phyloP scores from a whole-genome alignment of 1,140 invertebrate species.

The Microplitis mediator region DNA sequence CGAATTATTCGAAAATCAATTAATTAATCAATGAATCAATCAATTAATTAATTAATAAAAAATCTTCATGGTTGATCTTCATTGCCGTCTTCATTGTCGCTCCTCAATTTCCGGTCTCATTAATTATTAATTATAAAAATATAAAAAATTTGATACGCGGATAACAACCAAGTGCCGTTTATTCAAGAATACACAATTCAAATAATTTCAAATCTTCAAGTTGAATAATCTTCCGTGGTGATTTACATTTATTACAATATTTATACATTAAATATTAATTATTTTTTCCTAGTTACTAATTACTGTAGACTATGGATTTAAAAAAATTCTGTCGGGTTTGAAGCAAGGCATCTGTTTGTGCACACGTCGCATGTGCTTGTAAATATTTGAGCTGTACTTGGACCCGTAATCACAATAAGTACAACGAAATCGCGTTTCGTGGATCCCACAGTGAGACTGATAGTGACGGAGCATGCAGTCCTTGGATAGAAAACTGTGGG shows the following conservation, averaged over 20 bases:
- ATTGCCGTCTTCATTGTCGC: not conserved
- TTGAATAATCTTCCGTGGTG: not conserved
- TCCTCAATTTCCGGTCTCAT: not conserved
- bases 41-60: not conserved
- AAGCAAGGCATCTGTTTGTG: slow-evolving; percentile 46
- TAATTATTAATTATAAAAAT: too few species aligned
- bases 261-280: not conserved
- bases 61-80: slow-evolving; percentile 15
- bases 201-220: not conserved
- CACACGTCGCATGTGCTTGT: slow-evolving; percentile 48
- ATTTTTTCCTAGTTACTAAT: not conserved
- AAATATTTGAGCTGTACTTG: slow-evolving; percentile 56
- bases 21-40: not conserved
- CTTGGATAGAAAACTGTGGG: slow-evolving; percentile 34
- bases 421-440: slow-evolving; percentile 58
- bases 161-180: too few species aligned
- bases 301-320: not conserved
- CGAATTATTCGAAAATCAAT: too few species aligned
- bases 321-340: slow-evolving; percentile 37
- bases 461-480: slow-evolving; percentile 36
- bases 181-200: not conserved
- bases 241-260: not conserved
- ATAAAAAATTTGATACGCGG: too few species aligned
- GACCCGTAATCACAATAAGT: slow-evolving; percentile 58
- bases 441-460: slow-evolving; percentile 31